Evolutionary conservation across 2,113 vertebrate genomes (phyloP), one percentile per base, ranked within the genome.

Genomic region (Gymnocephalus cernua): DNA sequence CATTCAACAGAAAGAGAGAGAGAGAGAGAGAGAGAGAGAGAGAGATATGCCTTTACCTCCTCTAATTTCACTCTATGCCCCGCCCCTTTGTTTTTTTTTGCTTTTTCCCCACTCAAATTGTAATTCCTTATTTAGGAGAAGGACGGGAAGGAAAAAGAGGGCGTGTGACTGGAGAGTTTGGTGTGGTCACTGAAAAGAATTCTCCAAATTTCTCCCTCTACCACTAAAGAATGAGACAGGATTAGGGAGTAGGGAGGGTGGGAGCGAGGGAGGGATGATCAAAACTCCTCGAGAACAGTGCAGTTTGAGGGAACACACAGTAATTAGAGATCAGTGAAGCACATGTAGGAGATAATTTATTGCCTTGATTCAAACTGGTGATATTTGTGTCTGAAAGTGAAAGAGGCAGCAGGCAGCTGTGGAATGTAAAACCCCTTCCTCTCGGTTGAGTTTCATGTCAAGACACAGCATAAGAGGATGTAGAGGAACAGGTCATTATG

Each of bases 41-140:
- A 74, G 63, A 89, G 85, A 63, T 16, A 87, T 78, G 86, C 87
- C 78, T 79, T 72, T 53, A 51, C 4, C 72, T 89, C 88, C 75
- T 92, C 90, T 73, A 80, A 78, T 92, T 93, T 90, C 91, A 90
- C 73, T 85, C 82, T 48, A 19, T 16, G 86, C 51, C 80, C 86
- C 91, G 83, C 89, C 90, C 87, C 83, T 73, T 79, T 51, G 47
- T 65, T 86, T 51, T 79, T 79, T 84, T 86, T 81, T 84, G 82
- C 63, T 77, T 88, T 85, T 79, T 72, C 83, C 80, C 25, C 54
- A 57, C 70, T 87, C 74, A 89, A 77, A 91, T 68, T 85, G 85
- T 78, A 87, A 86, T 79, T 92, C 94, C 93, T 92, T 94, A 92
- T 93, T 94, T 92, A 91, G 92, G 91, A 93, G 89, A 92, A 89